Evolutionary conservation across 2,888 invertebrate species (phyloP).

Genomic region (Trachelus troglodyta): DNA sequence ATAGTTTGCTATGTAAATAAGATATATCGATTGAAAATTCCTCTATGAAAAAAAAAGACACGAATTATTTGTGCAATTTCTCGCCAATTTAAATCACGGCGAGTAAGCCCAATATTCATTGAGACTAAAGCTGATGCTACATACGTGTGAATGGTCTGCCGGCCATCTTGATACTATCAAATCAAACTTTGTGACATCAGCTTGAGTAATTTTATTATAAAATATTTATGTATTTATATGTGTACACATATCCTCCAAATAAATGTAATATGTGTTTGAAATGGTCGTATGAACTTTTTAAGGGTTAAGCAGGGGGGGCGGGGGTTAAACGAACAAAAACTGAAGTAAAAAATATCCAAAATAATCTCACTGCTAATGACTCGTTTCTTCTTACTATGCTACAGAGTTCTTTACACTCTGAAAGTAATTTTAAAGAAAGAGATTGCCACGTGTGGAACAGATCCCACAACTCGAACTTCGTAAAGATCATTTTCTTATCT

Average conservation of each 20-base stretch:
- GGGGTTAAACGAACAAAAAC: not conserved
- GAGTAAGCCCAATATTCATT: slow-evolving; percentile 13
- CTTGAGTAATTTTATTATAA: slow-evolving; percentile 55
- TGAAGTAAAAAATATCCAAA: not conserved
- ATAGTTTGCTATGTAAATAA: slow-evolving; percentile 52
- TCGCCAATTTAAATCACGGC: not conserved
- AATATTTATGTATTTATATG: slow-evolving; percentile 63
- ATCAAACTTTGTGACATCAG: slow-evolving; percentile 33
- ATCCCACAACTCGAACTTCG: not conserved
- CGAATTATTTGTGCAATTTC: slow-evolving; percentile 9
- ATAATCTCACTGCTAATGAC: not conserved
- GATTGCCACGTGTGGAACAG: not conserved
- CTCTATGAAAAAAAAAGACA: slow-evolving; percentile 10
- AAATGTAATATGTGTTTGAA: slow-evolving; percentile 62
- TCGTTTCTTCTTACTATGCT: not conserved
- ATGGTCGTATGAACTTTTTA: not conserved
- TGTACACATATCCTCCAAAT: slow-evolving; percentile 62
- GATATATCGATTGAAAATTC: slow-evolving; percentile 30
- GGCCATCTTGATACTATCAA: not conserved
- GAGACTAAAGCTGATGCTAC: slow-evolving; percentile 30
- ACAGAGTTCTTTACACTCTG: not conserved
- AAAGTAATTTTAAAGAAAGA: not conserved
- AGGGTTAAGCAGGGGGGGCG: not conserved
- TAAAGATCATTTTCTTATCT: not conserved
- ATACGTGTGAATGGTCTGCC: slow-evolving; percentile 1